Conservation (phyloP, 2,888 invertebrate species). For the Maniola hyperantus region DNA sequence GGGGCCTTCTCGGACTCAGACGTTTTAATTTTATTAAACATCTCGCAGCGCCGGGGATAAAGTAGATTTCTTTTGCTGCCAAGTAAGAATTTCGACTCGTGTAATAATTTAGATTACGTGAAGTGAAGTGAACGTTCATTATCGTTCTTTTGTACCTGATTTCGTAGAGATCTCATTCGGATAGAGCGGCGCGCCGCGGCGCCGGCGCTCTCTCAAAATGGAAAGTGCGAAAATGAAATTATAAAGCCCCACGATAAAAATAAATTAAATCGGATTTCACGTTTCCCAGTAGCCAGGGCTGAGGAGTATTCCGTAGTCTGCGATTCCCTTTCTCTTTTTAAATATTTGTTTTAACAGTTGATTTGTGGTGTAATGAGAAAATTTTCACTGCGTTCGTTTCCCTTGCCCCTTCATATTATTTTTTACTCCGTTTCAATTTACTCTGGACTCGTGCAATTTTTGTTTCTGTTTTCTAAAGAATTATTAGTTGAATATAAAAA, state of each 20-base stretch:
- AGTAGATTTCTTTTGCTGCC: constrained; percentile 80
- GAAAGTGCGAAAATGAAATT: constrained; percentile 84
- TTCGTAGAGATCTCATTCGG: constrained; percentile 82
- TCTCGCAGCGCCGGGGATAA: constrained; percentile 73
- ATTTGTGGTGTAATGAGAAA: constrained; percentile 80
- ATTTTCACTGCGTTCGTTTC: constrained; percentile 73
- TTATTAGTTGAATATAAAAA: constrained; percentile 7
- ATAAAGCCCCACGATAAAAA: constrained; percentile 82
- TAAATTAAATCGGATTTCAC: constrained; percentile 83
- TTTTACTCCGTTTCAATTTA: constrained; percentile 24
- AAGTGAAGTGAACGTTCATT: constrained; percentile 82
- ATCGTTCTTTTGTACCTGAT: constrained; percentile 82
- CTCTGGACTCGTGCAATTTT: constrained; percentile 35
- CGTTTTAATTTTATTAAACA: constrained; percentile 81
- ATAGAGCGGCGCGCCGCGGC: constrained; percentile 79
- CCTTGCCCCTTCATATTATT: constrained; percentile 43
- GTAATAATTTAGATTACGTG: constrained; percentile 83
- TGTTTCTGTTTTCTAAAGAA: constrained; percentile 1
- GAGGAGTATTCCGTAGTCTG: constrained; percentile 77
- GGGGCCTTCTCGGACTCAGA: constrained; percentile 65
- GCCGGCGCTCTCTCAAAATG: constrained; percentile 78
- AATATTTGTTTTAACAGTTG: constrained; percentile 81
- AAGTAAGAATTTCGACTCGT: constrained; percentile 80
- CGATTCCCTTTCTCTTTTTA: constrained; percentile 77
- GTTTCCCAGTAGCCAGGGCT: constrained; percentile 78